Evolutionary conservation across 2,797 vertebrate genomes (phyloP).

Genomic region (Sebastolobus altivelis): DNA sequence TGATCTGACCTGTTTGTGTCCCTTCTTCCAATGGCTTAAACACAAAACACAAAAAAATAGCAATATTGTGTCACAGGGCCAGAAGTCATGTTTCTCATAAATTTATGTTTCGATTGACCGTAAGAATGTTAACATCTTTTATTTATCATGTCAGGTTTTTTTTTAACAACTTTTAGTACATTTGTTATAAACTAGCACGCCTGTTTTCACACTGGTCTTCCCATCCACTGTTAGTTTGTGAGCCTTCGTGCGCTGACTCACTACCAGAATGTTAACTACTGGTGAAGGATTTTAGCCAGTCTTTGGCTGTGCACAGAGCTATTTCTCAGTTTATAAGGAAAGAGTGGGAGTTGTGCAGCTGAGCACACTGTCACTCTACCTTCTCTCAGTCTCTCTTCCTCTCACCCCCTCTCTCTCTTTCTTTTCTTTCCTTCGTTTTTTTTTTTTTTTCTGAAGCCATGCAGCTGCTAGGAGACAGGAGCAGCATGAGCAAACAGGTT

Average conservation of each 20-base stretch:
- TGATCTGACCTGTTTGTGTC: not conserved
- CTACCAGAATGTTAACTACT: slow-evolving; percentile 73
- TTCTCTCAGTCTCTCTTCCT: slow-evolving; percentile 56
- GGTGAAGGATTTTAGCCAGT: slow-evolving; percentile 52
- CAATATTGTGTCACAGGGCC: not conserved
- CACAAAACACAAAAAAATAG: not conserved
- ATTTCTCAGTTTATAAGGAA: slow-evolving; percentile 76
- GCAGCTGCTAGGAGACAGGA: slow-evolving; percentile 83
- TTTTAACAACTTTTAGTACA: not conserved
- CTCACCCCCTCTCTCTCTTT: slow-evolving; percentile 38
- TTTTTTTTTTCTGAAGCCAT: slow-evolving; percentile 47
- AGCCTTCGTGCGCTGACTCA: slow-evolving; percentile 52
- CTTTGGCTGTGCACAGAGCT: slow-evolving; percentile 65
- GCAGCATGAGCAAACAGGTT: slow-evolving; percentile 80
- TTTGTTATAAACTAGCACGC: not conserved
- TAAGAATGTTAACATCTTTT: not conserved
- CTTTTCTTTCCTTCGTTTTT: slow-evolving; percentile 40
- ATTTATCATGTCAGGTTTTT: not conserved
- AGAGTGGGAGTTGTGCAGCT: slow-evolving; percentile 80
- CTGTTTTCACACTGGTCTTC: slow-evolving; percentile 17
- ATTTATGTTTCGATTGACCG: not conserved
- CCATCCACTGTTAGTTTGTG: slow-evolving; percentile 33
- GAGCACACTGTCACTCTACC: slow-evolving; percentile 74
- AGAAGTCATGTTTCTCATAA: not conserved
- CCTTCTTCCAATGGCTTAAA: not conserved